These are phyloP conservation scores for Botia kubotai DNA, from an alignment of 2,797 vertebrate species.

Conservation along the genomic window DNA sequence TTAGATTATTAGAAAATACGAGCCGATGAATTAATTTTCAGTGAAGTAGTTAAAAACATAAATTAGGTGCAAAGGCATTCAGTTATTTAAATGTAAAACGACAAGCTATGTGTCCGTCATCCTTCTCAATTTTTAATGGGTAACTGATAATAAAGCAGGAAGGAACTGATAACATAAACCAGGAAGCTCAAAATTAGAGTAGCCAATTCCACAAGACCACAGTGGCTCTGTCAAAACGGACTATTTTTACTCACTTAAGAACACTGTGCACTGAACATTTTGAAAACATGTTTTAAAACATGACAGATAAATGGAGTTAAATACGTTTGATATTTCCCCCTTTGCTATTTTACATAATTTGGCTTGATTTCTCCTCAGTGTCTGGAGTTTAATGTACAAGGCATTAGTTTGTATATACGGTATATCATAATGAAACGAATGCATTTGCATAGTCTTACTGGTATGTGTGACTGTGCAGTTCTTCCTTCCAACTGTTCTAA, in stretches of 20 bases:
- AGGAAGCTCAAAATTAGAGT: conserved; percentile 71
- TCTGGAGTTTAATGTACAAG: no score
- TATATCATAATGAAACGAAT: no score
- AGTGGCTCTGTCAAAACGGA: conserved; percentile 61
- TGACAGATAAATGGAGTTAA: no score
- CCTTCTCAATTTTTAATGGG: conserved; percentile 28
- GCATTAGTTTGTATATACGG: no score
- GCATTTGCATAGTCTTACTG: no score
- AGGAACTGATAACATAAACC: conserved; percentile 75
- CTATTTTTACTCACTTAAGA: conserved; percentile 73
- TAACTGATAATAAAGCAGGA: conserved; percentile 65
- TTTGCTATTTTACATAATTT: no score
- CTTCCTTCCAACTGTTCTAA: no score
- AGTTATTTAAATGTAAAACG: conserved; percentile 35
- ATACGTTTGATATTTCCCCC: no score
- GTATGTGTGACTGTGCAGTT: no score
- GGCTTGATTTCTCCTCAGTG: no score
- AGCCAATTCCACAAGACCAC: conserved; percentile 49
- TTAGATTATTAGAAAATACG: not conserved
- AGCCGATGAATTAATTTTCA: no score
- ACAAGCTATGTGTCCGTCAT: conserved; percentile 31
- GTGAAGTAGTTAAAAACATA: not conserved
- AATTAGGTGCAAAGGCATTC: not conserved
- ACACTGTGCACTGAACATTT: conserved; percentile 40
- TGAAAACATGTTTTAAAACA: conserved; percentile 20